These are phyloP conservation scores for Serripes groenlandicus DNA, from an alignment of 2,888 invertebrate species.

Conservation along the genomic window DNA sequence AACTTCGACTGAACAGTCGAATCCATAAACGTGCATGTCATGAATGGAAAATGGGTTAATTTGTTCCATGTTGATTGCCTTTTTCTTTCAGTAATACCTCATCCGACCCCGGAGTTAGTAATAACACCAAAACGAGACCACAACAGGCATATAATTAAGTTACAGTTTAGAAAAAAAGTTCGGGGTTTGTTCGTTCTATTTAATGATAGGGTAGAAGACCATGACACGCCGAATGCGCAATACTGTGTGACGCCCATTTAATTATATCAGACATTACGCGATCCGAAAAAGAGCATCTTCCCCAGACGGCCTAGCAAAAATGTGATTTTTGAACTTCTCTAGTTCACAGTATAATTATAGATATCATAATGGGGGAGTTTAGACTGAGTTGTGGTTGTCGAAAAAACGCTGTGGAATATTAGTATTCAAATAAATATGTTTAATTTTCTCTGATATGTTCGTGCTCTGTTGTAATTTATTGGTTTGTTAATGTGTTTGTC, in stretches of 20 bases:
- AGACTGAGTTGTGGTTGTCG: too few relatives aligned
- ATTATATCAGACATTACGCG: constrained; percentile 24
- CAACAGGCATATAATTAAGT: constrained; percentile 13
- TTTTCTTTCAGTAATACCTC: too few relatives aligned
- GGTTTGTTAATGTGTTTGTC: constrained; percentile 20
- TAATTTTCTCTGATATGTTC: background rate
- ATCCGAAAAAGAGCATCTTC: constrained; percentile 14
- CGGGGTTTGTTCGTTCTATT: constrained; percentile 1
- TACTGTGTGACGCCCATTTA: constrained; percentile 22
- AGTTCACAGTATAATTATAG: constrained; percentile 13
- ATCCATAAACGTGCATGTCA: too few relatives aligned
- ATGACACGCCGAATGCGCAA: constrained; percentile 30
- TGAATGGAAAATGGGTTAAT: background rate
- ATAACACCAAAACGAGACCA: too few relatives aligned
- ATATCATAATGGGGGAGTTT: constrained; percentile 10
- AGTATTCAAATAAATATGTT: constrained; percentile 7
- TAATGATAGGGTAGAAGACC: constrained; percentile 12
- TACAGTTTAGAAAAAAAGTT: background rate
- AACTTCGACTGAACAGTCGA: too few relatives aligned
- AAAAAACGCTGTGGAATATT: constrained; percentile 6
- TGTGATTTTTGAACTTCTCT: constrained; percentile 6
- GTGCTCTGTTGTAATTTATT: constrained; percentile 17
- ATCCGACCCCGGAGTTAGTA: too few relatives aligned
- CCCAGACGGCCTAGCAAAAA: constrained; percentile 16
- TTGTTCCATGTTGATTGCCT: background rate